phyloP scores from a whole-genome alignment of 2,113 vertebrate species.

The Progne subis region DNA sequence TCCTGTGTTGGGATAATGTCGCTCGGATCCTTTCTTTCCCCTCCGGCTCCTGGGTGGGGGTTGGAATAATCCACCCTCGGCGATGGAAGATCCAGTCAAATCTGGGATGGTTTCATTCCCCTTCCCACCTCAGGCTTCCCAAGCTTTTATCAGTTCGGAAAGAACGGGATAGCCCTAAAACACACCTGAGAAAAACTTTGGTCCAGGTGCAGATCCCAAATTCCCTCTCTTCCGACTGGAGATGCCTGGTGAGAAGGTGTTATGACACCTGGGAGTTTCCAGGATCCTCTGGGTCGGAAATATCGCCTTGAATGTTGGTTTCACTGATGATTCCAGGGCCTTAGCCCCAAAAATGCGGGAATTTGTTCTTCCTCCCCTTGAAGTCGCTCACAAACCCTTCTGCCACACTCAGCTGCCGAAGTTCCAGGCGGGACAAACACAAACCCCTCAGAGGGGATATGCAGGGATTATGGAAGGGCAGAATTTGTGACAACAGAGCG shows the following conservation, averaged over 20 bases:
- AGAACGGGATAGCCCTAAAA: not conserved
- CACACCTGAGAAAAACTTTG: rapidly evolving
- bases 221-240: not conserved
- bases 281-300: not conserved
- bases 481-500: not conserved
- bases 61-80: not conserved
- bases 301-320: not conserved
- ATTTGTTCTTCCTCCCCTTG: not conserved
- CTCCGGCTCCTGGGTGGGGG: not conserved
- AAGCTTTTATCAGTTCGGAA: not conserved
- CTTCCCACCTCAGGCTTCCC: not conserved
- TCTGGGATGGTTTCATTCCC: not conserved
- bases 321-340: not conserved
- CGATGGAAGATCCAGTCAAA: not conserved
- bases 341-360: not conserved
- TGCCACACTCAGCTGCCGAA: not conserved
- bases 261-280: not conserved
- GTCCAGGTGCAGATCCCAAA: rapidly evolving
- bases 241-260: rapidly evolving
- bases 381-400: not conserved
- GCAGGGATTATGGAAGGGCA: rapidly evolving
- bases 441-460: not conserved
- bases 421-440: not conserved
- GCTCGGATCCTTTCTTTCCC: not conserved
- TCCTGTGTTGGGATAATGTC: not conserved